Evolutionary conservation across 2,113 vertebrate genomes (phyloP).

Genomic region (Bombycilla garrulus): DNA sequence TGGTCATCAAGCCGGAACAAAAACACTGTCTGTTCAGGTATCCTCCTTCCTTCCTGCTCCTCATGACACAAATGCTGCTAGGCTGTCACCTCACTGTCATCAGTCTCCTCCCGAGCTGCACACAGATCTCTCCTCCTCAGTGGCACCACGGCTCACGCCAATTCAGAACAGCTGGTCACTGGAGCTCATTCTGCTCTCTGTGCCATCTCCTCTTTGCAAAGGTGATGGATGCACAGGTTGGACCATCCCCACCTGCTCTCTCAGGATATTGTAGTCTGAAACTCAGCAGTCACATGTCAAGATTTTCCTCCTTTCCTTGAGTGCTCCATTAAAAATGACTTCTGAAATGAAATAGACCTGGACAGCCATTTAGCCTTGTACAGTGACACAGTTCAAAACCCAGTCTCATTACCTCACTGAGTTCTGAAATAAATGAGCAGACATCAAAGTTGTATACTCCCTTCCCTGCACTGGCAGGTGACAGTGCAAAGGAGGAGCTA

Average conservation of each 20-base stretch:
- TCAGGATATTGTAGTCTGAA: not conserved
- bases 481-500: not conserved
- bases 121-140: not conserved
- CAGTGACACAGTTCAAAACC: not conserved
- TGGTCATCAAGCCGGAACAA: not conserved
- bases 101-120: accelerated
- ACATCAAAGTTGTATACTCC: not conserved
- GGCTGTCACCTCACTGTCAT: not conserved
- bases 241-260: not conserved
- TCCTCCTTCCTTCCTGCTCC: not conserved
- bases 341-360: constrained; percentile 29
- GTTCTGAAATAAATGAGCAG: not conserved
- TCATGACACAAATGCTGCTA: not conserved
- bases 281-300: not conserved
- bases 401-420: not conserved
- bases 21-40: not conserved
- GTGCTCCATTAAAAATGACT: constrained; percentile 54
- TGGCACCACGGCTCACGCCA: accelerated
- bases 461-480: not conserved
- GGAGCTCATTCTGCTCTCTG: not conserved
- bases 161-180: not conserved
- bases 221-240: not conserved
- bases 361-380: not conserved
- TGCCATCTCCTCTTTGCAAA: not conserved
- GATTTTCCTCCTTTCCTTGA: not conserved